A percentile compares a stretch with the other conserved stretches of the same genome.
phyloP scores from a whole-genome alignment of 1,140 invertebrate genomes.

The Chrysopa pallens region DNA sequence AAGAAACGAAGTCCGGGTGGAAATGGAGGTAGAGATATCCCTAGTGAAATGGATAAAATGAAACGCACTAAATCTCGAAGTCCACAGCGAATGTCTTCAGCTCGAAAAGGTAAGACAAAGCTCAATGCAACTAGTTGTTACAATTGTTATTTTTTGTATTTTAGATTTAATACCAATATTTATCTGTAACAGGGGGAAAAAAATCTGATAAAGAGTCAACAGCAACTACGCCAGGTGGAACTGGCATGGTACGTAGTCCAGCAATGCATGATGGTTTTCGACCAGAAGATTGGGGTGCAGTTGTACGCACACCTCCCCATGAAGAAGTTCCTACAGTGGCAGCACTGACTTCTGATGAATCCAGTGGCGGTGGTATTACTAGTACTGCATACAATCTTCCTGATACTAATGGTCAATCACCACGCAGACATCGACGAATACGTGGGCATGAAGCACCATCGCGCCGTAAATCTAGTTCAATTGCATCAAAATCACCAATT shows the following conservation, averaged over 20 bases:
- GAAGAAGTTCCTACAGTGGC: background rate
- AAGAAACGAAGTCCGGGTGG: conserved; percentile 21
- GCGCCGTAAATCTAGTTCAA: conserved; percentile 35
- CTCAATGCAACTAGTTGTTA: too few relatives aligned
- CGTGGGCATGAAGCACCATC: conserved; percentile 32
- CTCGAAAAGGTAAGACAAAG: too few relatives aligned
- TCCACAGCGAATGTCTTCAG: conserved; percentile 18
- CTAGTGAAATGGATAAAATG: conserved; percentile 13
- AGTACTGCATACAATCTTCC: conserved; percentile 22
- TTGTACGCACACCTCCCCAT: conserved; percentile 21
- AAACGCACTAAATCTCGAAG: conserved; percentile 32
- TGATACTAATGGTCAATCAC: conserved; percentile 15
- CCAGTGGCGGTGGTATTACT: conserved; percentile 32
- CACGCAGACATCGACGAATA: conserved; percentile 34
- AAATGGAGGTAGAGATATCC: conserved; percentile 28
- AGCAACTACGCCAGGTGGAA: background rate
- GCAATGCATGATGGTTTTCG: conserved; percentile 20
- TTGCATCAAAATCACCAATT: conserved; percentile 10
- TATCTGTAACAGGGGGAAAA: background rate
- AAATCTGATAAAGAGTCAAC: conserved; percentile 8
- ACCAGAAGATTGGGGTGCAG: conserved; percentile 23
- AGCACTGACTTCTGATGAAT: conserved; percentile 47
- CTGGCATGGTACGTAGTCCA: conserved; percentile 18
- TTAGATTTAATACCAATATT: too few relatives aligned
- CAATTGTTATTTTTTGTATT: too few relatives aligned